Evolutionary conservation across 2,888 invertebrate genomes (phyloP).

Genomic region (Aethes cnicana): DNA sequence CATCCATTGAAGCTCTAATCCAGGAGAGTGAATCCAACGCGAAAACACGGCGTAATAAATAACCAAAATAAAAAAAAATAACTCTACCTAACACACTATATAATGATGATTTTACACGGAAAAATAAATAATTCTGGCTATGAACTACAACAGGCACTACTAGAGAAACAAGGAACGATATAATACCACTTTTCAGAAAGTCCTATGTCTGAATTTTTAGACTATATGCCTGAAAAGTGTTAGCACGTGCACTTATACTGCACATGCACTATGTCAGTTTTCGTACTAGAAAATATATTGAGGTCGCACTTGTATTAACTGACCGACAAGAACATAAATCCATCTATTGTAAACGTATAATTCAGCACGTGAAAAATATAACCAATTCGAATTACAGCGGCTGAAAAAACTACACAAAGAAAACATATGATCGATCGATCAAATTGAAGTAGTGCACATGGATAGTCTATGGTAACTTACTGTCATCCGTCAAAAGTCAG

Average conservation of each 20-base stretch:
- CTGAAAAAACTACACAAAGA: constrained; percentile 82
- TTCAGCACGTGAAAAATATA: constrained; percentile 57
- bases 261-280: constrained; percentile 58
- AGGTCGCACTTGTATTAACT: constrained; percentile 6
- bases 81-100: constrained; percentile 53
- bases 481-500: constrained; percentile 48
- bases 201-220: constrained; percentile 53
- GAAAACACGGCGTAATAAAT: constrained; percentile 55
- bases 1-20: constrained; percentile 54
- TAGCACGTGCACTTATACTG: constrained; percentile 77
- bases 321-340: not conserved
- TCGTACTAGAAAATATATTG: constrained; percentile 10
- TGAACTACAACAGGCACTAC: constrained; percentile 31
- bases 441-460: constrained; percentile 78
- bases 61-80: constrained; percentile 59
- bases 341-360: constrained; percentile 11
- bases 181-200: constrained; percentile 40
- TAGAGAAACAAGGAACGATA: constrained; percentile 33
- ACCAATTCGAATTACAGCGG: constrained; percentile 79
- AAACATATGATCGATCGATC: constrained; percentile 82
- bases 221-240: constrained; percentile 71
- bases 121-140: constrained; percentile 36
- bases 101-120: constrained; percentile 49
- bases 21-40: constrained; percentile 47
- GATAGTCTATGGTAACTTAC: constrained; percentile 62